Evolutionary conservation across 2,113 vertebrate genomes (phyloP).

Genomic region (Gobius niger): DNA sequence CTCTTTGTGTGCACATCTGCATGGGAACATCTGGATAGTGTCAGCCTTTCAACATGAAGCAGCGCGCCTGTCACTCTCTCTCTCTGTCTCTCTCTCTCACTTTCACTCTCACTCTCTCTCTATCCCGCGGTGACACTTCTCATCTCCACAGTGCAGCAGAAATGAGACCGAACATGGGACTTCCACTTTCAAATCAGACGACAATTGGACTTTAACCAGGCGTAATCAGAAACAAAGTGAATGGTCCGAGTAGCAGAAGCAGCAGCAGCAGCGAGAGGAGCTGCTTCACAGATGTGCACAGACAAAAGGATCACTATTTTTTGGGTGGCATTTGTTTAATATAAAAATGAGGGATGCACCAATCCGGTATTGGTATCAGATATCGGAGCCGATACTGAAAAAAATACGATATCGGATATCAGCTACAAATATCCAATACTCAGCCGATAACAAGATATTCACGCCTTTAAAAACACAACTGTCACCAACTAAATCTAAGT

Average conservation of each 20-base stretch:
- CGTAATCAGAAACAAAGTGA: conserved; percentile 59
- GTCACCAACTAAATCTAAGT: too few relatives aligned
- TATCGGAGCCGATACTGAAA: too few relatives aligned
- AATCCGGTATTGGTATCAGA: too few relatives aligned
- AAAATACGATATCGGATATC: too few relatives aligned
- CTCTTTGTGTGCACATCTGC: conserved; percentile 69
- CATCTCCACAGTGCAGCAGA: conserved; percentile 37
- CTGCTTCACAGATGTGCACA: conserved; percentile 58
- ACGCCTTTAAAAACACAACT: too few relatives aligned
- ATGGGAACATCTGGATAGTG: conserved; percentile 72
- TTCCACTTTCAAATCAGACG: conserved; percentile 58
- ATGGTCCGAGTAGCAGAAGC: conserved; percentile 35
- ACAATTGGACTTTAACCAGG: conserved; percentile 67
- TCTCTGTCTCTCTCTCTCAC: not conserved
- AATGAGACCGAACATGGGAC: conserved; percentile 40
- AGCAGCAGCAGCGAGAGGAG: conserved; percentile 29
- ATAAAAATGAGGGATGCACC: too few relatives aligned
- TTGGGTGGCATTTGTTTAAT: too few relatives aligned
- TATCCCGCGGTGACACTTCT: conserved; percentile 46
- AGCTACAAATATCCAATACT: too few relatives aligned
- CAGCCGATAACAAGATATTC: too few relatives aligned
- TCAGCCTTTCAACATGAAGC: conserved; percentile 63
- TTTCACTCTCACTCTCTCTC: too few relatives aligned
- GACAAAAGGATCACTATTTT: too few relatives aligned
- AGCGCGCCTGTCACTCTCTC: conserved; percentile 64